These are phyloP conservation scores for Melanotaenia pygmaea DNA, from an alignment of 2,797 vertebrate genomes.

Conservation along the genomic window DNA sequence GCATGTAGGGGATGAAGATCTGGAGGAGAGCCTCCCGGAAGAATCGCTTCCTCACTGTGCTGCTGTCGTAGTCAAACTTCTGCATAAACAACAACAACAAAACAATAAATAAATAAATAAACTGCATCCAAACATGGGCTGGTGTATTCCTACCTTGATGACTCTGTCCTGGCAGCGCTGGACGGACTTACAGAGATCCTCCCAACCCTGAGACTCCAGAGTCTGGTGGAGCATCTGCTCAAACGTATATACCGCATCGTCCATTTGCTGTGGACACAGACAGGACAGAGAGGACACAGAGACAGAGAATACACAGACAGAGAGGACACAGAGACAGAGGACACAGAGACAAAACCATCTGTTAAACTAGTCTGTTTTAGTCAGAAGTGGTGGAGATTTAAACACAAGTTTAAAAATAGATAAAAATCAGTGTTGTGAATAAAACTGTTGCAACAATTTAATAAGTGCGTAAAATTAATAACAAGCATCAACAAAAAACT, in stretches of 20 bases:
- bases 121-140: too few species aligned
- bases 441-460: too few species aligned
- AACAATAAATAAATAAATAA: too few species aligned
- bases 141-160: conserved; percentile 86
- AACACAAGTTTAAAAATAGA: too few species aligned
- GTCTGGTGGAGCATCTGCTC: conserved; percentile 95
- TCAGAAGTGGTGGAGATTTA: too few species aligned
- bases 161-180: conserved; percentile 95
- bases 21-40: conserved; percentile 97
- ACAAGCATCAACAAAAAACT: too few species aligned
- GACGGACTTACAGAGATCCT: conserved; percentile 90
- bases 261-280: conserved; percentile 88
- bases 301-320: too few species aligned
- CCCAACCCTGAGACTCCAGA: conserved; percentile 85
- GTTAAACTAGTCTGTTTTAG: too few species aligned
- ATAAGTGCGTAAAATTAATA: too few species aligned
- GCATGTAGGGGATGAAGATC: conserved; percentile 95
- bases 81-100: conserved; percentile 46
- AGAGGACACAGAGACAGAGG: too few species aligned
- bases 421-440: too few species aligned
- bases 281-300: not conserved
- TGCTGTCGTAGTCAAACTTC: conserved; percentile 98
- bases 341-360: too few species aligned
- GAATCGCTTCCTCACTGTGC: conserved; percentile 93
- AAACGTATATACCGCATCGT: conserved; percentile 91